phyloP scores from a whole-genome alignment of 2,113 vertebrate species.

The Puma concolor region DNA sequence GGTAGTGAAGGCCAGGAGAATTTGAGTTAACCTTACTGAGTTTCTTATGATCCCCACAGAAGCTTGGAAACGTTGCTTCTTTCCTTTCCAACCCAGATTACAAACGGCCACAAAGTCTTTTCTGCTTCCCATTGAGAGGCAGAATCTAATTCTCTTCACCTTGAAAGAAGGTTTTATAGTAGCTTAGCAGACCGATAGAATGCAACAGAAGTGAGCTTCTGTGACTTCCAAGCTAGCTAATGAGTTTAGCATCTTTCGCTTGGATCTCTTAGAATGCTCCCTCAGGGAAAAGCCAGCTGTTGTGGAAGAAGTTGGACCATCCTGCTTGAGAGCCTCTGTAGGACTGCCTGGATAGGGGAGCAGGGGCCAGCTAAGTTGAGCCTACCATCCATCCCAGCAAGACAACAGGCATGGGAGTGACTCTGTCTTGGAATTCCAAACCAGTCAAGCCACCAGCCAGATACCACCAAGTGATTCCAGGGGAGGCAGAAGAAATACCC shows the following conservation, averaged over 20 bases:
- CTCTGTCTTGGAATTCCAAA: background rate
- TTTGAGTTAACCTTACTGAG: background rate
- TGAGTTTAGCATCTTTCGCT: background rate
- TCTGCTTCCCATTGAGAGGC: background rate
- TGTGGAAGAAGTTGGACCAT: background rate
- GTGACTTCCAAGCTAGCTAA: background rate
- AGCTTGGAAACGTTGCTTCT: background rate
- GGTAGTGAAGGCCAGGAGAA: background rate
- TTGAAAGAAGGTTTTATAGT: background rate
- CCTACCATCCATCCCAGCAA: background rate
- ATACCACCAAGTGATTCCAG: background rate
- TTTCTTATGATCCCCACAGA: background rate
- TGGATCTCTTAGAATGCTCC: background rate
- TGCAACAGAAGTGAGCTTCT: background rate
- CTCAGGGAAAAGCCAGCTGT: background rate
- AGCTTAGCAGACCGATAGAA: background rate
- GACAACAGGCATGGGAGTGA: background rate
- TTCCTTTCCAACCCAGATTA: background rate
- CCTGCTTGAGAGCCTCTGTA: background rate
- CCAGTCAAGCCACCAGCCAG: background rate
- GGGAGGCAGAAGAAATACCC: background rate
- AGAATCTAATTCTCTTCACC: background rate
- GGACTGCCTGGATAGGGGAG: background rate
- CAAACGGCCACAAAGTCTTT: background rate
- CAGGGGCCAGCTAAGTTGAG: background rate